These are phyloP conservation scores for Zaprionus camerounensis DNA, from an alignment of 1,140 invertebrate genomes.

Conservation along the genomic window DNA sequence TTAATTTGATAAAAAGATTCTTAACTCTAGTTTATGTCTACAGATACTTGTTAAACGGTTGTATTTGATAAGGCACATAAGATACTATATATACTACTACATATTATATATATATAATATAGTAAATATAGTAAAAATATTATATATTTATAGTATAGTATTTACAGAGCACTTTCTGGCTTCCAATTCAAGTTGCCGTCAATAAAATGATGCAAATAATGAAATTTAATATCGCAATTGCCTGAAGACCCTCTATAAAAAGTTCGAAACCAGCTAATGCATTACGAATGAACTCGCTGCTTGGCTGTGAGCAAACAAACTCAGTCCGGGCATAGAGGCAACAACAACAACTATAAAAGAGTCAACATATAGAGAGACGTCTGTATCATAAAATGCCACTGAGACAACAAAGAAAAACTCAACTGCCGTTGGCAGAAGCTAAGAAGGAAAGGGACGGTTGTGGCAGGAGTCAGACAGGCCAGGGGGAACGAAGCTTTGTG, in stretches of 20 bases:
- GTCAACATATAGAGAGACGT: not conserved
- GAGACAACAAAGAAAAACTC: conserved; percentile 71
- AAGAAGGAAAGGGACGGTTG: conserved; percentile 28
- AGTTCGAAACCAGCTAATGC: conserved; percentile 39
- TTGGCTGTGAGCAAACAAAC: conserved; percentile 36
- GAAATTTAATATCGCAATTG: conserved; percentile 34
- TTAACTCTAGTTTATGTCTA: too few relatives aligned
- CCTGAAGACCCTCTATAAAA: conserved; percentile 10
- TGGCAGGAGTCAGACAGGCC: conserved; percentile 52
- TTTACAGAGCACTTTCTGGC: not conserved
- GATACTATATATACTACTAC: too few relatives aligned
- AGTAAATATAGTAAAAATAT: too few relatives aligned
- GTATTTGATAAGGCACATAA: too few relatives aligned
- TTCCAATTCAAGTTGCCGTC: not conserved
- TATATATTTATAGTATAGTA: not conserved
- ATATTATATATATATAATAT: too few relatives aligned
- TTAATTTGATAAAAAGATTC: too few relatives aligned
- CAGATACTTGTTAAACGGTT: not conserved
- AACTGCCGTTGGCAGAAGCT: conserved; percentile 1
- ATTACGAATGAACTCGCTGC: conserved; percentile 53
- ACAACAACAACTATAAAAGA: conserved; percentile 2
- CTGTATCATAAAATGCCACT: conserved; percentile 46
- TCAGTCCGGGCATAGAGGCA: not conserved
- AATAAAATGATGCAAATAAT: conserved; percentile 18
- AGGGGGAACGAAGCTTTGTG: conserved; percentile 53